Conservation (phyloP, 2,113 vertebrate genomes). For the Capreolus pygargus region DNA sequence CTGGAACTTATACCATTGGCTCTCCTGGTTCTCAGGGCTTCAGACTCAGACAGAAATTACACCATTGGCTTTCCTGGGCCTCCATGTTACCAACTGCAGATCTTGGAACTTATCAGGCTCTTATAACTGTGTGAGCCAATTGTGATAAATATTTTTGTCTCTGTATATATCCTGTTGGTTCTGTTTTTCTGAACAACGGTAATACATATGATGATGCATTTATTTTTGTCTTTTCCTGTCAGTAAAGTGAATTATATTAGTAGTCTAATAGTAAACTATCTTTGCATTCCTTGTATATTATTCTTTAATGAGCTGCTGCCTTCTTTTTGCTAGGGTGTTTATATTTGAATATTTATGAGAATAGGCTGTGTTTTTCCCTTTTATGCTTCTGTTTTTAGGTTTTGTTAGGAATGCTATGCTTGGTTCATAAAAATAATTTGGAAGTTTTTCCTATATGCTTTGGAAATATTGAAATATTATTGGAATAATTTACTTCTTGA, state of each 20-base stretch:
- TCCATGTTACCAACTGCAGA: neutral
- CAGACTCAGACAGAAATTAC: neutral
- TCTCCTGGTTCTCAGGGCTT: neutral
- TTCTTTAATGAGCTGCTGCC: neutral
- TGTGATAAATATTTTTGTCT: neutral
- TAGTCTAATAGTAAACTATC: neutral
- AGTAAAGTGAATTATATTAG: slow-evolving; percentile 31
- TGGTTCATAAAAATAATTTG: neutral
- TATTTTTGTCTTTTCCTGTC: slow-evolving; percentile 1
- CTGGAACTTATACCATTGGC: neutral
- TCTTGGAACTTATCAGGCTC: neutral
- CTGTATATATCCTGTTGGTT: neutral
- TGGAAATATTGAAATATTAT: neutral
- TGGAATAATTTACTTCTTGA: slow-evolving; percentile 19
- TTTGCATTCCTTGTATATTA: slow-evolving; percentile 2
- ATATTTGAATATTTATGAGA: neutral
- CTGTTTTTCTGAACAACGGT: neutral
- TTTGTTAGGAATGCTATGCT: neutral
- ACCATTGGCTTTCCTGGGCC: neutral
- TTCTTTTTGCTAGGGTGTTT: neutral
- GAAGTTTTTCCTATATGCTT: neutral
- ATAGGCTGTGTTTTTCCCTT: neutral
- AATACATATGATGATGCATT: neutral
- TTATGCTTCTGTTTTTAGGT: neutral
- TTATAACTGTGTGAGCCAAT: neutral